phyloP scores from a whole-genome alignment of 2,113 vertebrate species.

The Boleophthalmus pectinirostris region DNA sequence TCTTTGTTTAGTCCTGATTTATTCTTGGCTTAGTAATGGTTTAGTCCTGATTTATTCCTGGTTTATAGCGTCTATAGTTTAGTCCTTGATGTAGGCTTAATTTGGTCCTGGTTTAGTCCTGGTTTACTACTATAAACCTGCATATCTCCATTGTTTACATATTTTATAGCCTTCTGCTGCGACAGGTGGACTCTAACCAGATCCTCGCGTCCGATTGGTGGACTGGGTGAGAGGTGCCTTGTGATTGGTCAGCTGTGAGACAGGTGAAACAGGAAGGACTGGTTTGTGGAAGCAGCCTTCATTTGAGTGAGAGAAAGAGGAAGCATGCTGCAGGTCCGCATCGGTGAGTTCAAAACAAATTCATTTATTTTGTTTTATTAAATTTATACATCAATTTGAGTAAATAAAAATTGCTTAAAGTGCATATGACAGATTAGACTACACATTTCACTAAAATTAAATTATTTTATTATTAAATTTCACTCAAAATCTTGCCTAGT shows the following conservation, averaged over 20 bases:
- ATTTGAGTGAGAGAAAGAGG: background rate
- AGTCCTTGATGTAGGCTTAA: too few relatives aligned
- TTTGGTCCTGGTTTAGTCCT: background rate
- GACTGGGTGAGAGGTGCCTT: background rate
- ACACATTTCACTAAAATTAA: too few relatives aligned
- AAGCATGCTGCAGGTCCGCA: conserved; percentile 29
- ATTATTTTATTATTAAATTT: too few relatives aligned
- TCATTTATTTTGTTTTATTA: background rate
- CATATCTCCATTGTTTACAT: background rate
- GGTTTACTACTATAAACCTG: background rate
- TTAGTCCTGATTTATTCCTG: too few relatives aligned
- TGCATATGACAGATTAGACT: too few relatives aligned
- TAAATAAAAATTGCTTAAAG: background rate
- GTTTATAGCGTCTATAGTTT: too few relatives aligned
- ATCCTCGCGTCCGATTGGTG: background rate
- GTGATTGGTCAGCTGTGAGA: background rate
- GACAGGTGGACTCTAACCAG: background rate
- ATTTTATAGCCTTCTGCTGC: background rate
- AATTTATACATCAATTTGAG: background rate
- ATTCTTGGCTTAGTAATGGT: too few relatives aligned
- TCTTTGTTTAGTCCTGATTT: too few relatives aligned
- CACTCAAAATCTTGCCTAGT: too few relatives aligned
- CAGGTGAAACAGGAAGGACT: conserved; percentile 1
- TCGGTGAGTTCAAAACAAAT: conserved; percentile 29
- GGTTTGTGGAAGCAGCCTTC: background rate